Base-by-base conservation (phyloP, 1,140 invertebrate species). In the Bombus vancouverensis region DNA sequence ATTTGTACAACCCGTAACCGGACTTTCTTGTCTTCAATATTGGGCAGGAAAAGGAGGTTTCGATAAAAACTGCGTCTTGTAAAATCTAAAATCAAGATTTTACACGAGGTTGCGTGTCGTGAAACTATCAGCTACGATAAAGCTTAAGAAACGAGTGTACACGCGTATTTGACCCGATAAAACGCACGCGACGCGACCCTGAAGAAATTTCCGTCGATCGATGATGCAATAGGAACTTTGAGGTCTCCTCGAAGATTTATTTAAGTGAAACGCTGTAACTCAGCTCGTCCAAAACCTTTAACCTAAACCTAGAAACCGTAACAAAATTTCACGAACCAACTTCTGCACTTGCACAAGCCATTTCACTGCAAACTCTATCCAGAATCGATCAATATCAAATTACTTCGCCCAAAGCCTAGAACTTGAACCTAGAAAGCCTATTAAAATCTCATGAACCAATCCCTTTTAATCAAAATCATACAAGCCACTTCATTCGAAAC, bases 81-180 rank as follows among this genome's bases (percentile, higher is more conserved):
- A 76, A 1, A 25, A 42, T 65, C 1, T n/a, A n/a, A 62, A 65
- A 77, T 65, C 18, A 39, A 65, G 76, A 78, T 78, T 18, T 22
- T n/a, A 65, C 42, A 22, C 57, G 59, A 18, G 32, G n/a, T 78
- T 39, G 76, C 76, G 76, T 78, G 76, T 13, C 22, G 12, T 8
- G 57, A 34, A 42, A 62, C 39, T 57, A 13, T 25, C 28, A 9
- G 18, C 10, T 59, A 13, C 59, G 59, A 78, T 44, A 66, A 44
- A 78, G 22, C 10, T 59, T 6, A 34, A 44, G 59, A 66, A 78
- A 78, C 76, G 37, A 22, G 28, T 37, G 53, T 65, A 65, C 75
- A 78, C 76, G 76, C 76, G 76, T 78, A n/a, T 78, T 42, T 28
- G n/a, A 32, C 59, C 9, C 18, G 59, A 78, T 78, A 44, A 44